phyloP scores from a whole-genome alignment of 2,888 invertebrate species.

The Cetonia aurata region DNA sequence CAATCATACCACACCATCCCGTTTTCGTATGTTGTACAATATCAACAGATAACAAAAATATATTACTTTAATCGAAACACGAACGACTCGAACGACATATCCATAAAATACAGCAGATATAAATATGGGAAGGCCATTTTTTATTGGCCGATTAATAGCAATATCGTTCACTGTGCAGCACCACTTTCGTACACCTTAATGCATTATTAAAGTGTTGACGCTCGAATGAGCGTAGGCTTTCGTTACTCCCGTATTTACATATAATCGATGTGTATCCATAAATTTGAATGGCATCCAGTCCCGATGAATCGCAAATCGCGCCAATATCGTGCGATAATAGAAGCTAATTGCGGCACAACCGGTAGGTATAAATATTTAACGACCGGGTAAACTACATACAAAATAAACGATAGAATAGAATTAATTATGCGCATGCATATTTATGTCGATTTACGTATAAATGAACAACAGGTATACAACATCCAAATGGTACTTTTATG shows the following conservation, averaged over 20 bases:
- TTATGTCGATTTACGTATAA: neutral
- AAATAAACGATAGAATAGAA: constrained; percentile 4
- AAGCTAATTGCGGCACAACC: constrained; percentile 20
- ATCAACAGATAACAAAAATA: constrained; percentile 1
- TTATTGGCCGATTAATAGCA: constrained; percentile 12
- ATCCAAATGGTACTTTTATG: too few relatives aligned
- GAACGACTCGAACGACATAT: neutral
- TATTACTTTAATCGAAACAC: constrained; percentile 21
- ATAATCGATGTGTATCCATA: constrained; percentile 32
- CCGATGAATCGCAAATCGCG: constrained; percentile 18
- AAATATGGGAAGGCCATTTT: constrained; percentile 16
- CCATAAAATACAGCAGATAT: constrained; percentile 13
- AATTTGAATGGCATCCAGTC: constrained; percentile 33
- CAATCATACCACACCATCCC: too few relatives aligned
- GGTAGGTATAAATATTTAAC: constrained; percentile 9
- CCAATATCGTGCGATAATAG: constrained; percentile 15
- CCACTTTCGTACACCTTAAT: constrained; percentile 22
- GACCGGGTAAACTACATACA: constrained; percentile 8
- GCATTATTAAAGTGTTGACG: constrained; percentile 28
- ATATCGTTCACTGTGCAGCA: constrained; percentile 2
- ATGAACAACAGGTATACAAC: too few relatives aligned
- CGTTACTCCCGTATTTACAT: constrained; percentile 33
- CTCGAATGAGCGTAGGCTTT: constrained; percentile 23
- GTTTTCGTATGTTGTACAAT: neutral
- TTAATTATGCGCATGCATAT: constrained; percentile 24